Percentiles rank a stretch among this genome's conserved stretches.
Evolutionary conservation across 2,113 vertebrate genomes (phyloP).

Genomic region (Perca fluviatilis): DNA sequence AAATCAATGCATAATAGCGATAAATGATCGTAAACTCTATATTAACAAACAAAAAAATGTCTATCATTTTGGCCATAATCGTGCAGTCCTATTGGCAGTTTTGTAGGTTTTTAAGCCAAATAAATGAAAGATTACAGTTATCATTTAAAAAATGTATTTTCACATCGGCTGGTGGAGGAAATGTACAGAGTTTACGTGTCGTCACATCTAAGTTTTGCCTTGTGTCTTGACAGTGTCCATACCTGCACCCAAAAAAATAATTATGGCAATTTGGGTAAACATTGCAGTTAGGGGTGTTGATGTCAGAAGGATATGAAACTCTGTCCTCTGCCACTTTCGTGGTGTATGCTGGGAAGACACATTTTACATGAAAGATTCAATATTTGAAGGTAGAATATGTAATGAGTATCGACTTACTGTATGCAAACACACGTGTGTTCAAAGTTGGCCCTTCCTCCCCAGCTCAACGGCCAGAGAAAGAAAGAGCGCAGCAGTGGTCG

Average conservation of each 20-base stretch:
- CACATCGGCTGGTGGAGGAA: background rate
- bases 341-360: background rate
- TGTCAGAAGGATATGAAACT: constrained; percentile 17
- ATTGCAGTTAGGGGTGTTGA: background rate
- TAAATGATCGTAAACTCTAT: too few species aligned
- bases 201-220: background rate
- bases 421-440: background rate
- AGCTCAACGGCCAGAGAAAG: too few species aligned
- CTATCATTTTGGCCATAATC: too few species aligned
- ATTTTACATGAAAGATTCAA: constrained; percentile 8
- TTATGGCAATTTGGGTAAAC: constrained; percentile 47
- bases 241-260: background rate
- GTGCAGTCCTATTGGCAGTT: too few species aligned
- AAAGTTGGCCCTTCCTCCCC: too few species aligned
- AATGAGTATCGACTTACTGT: too few species aligned
- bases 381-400: background rate
- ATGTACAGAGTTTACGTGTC: background rate
- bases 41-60: too few species aligned
- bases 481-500: too few species aligned
- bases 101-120: too few species aligned
- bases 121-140: too few species aligned
- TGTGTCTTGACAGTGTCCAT: background rate
- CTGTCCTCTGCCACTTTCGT: constrained; percentile 7
- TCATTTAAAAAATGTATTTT: background rate
- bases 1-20: too few species aligned